Conservation (phyloP, 1,140 invertebrate genomes). For the Bursaphelenchus mucronatus region DNA sequence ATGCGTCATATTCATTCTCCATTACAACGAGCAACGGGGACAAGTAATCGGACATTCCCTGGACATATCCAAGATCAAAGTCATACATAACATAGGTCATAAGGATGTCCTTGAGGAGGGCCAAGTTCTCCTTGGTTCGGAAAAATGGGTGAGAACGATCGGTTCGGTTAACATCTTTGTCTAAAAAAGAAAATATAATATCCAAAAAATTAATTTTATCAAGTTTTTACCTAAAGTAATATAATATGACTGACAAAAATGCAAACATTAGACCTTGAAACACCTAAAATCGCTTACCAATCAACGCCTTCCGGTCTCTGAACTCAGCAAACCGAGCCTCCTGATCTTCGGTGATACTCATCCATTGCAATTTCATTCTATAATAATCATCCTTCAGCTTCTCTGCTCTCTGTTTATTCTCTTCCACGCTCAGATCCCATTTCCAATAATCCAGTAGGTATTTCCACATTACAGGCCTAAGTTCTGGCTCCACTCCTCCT, state of each 20-base stretch:
- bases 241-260: too few relatives aligned
- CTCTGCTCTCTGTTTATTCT: constrained; percentile 65
- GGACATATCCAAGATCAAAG: constrained; percentile 82
- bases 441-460: constrained; percentile 82
- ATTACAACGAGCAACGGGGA: constrained; percentile 85
- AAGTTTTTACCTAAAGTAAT: too few relatives aligned
- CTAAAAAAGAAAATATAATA: constrained; percentile 63
- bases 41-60: constrained; percentile 90
- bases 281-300: constrained; percentile 65
- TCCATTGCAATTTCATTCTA: constrained; percentile 93
- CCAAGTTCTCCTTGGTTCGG: constrained; percentile 81
- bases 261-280: background rate
- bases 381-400: constrained; percentile 75
- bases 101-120: constrained; percentile 79
- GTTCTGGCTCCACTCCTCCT: constrained; percentile 60
- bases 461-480: constrained; percentile 86
- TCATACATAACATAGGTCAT: constrained; percentile 99
- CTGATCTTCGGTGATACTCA: constrained; percentile 78
- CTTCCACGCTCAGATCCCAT: constrained; percentile 74
- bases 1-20: constrained; percentile 86
- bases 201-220: background rate
- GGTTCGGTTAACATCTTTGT: constrained; percentile 94
- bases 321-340: constrained; percentile 82
- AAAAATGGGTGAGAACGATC: constrained; percentile 86
- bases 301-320: constrained; percentile 83